Conservation (phyloP, 2,888 invertebrate species). For the Bombyx huttoni region DNA sequence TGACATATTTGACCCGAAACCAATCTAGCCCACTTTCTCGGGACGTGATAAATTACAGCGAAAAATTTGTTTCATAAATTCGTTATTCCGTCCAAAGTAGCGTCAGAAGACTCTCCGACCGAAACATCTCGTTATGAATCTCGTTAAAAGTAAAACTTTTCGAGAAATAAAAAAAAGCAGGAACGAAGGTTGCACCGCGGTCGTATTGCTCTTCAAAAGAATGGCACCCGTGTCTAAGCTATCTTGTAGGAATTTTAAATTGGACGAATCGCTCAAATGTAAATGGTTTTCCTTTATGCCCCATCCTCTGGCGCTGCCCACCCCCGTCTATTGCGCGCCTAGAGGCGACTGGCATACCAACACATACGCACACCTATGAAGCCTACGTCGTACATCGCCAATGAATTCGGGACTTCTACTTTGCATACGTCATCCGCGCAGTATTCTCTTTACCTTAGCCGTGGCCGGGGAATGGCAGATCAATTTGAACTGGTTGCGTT, state of each 20-base stretch:
- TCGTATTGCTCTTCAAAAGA: conserved; percentile 59
- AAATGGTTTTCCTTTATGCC: conserved; percentile 75
- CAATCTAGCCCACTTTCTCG: conserved; percentile 27
- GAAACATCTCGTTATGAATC: conserved; percentile 17
- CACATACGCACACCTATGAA: conserved; percentile 51
- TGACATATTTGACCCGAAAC: conserved; percentile 42
- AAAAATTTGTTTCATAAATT: conserved; percentile 26
- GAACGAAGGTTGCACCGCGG: conserved; percentile 56
- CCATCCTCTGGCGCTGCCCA: conserved; percentile 67
- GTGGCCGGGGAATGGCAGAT: conserved; percentile 27
- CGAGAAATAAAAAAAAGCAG: conserved; percentile 16
- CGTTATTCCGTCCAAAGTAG: conserved; percentile 9
- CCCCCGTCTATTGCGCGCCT: conserved; percentile 70
- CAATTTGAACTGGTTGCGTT: conserved; percentile 48
- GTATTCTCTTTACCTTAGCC: conserved; percentile 39
- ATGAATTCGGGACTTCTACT: conserved; percentile 42
- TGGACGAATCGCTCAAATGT: conserved; percentile 75
- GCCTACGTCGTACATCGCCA: conserved; percentile 62
- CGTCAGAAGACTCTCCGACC: conserved; percentile 7
- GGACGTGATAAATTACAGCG: conserved; percentile 25
- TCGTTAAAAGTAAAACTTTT: conserved; percentile 36
- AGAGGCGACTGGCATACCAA: conserved; percentile 70
- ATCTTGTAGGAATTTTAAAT: conserved; percentile 75
- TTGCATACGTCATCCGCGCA: conserved; percentile 52
- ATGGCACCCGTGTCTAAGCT: conserved; percentile 71